These are phyloP conservation scores for Astyanax mexicanus DNA, from an alignment of 2,797 vertebrate species.

Conservation along the genomic window DNA sequence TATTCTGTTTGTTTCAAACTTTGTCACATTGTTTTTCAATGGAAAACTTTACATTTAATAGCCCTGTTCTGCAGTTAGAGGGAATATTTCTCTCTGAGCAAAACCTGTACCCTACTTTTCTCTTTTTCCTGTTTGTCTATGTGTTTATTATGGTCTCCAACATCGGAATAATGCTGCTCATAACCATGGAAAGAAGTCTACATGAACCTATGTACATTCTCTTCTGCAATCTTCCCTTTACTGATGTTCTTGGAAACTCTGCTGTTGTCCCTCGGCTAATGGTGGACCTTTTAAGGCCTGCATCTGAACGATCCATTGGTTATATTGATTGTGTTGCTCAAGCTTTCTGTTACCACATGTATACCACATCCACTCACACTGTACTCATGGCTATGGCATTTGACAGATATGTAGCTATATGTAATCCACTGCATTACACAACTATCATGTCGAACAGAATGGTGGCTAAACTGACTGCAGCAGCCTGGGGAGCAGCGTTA, in stretches of 20 bases:
- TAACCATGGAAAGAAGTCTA: neutral
- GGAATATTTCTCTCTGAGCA: neutral
- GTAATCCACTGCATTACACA: slow-evolving; percentile 72
- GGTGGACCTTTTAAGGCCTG: neutral
- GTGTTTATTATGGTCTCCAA: neutral
- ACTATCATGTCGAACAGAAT: slow-evolving; percentile 68
- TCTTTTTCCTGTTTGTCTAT: neutral
- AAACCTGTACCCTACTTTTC: neutral
- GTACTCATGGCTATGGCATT: slow-evolving; percentile 81
- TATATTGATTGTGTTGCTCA: neutral
- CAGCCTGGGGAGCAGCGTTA: neutral
- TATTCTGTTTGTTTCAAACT: no score
- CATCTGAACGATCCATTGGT: neutral
- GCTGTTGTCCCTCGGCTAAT: neutral
- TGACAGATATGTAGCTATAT: slow-evolving; percentile 82
- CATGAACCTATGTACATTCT: slow-evolving; percentile 71
- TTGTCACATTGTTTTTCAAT: no score
- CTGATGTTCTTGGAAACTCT: slow-evolving; percentile 64
- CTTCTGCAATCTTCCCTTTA: slow-evolving; percentile 78
- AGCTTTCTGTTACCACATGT: neutral
- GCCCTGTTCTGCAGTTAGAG: neutral
- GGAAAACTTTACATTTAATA: slow-evolving; percentile 37
- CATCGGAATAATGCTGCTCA: neutral
- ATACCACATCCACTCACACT: neutral
- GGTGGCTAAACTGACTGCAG: slow-evolving; percentile 58